These are phyloP conservation scores for Orgyia antiqua DNA, from an alignment of 2,888 invertebrate genomes.

Conservation along the genomic window DNA sequence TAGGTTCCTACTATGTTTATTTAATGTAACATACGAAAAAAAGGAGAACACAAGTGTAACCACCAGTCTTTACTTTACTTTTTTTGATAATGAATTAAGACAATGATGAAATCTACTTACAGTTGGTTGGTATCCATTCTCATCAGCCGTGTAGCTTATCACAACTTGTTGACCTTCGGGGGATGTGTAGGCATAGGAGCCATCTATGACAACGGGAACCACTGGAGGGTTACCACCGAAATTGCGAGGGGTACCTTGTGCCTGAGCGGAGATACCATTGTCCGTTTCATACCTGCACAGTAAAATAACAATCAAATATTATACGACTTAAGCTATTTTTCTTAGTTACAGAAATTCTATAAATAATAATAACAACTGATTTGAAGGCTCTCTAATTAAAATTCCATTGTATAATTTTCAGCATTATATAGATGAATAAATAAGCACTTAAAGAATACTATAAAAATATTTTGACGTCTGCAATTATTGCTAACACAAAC, in stretches of 20 bases:
- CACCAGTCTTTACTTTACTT: too few relatives aligned
- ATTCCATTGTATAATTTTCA: too few relatives aligned
- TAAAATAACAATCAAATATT: too few relatives aligned
- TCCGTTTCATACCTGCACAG: slow-evolving; percentile 78
- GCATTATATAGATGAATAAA: too few relatives aligned
- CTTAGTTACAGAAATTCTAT: neutral
- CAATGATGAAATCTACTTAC: slow-evolving; percentile 37
- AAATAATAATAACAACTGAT: neutral
- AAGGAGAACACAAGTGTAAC: too few relatives aligned
- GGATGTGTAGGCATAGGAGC: slow-evolving; percentile 74
- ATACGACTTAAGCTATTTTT: too few relatives aligned
- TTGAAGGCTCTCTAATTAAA: neutral
- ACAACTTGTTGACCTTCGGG: slow-evolving; percentile 80
- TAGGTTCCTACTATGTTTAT: too few relatives aligned
- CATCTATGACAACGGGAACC: slow-evolving; percentile 60
- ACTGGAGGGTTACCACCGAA: slow-evolving; percentile 63
- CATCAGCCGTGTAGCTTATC: slow-evolving; percentile 82
- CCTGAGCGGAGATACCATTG: slow-evolving; percentile 80
- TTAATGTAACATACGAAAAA: too few relatives aligned
- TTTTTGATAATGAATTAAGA: neutral
- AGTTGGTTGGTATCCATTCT: slow-evolving; percentile 82
- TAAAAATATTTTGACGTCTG: too few relatives aligned
- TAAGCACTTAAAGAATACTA: too few relatives aligned
- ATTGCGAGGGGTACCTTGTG: slow-evolving; percentile 74
- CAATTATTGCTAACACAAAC: slow-evolving; percentile 24